Percentiles rank a stretch among this genome's conserved stretches.
phyloP scores from a whole-genome alignment of 35 echinoderm and acorn worm species.

The Ophiothrix spiculata region DNA sequence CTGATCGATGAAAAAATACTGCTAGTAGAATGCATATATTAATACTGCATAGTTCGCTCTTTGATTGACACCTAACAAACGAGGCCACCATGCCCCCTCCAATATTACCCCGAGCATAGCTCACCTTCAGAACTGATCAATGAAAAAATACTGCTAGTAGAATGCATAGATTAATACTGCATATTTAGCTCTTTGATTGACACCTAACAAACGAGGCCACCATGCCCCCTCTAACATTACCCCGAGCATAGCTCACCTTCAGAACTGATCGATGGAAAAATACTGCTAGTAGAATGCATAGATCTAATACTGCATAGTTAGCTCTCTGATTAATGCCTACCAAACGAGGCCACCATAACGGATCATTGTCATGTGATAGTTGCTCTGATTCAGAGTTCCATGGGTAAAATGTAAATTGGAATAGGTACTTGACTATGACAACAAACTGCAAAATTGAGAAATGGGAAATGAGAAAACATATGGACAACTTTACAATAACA shows the following conservation, averaged over 20 bases:
- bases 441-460: constrained; percentile 75
- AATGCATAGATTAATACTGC: constrained; percentile 82
- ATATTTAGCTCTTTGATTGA: constrained; percentile 72
- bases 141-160: constrained; percentile 93
- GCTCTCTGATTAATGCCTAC: constrained; percentile 74
- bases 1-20: constrained; percentile 93
- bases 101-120: too few relatives aligned
- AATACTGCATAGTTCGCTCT: constrained; percentile 78
- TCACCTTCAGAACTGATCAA: constrained; percentile 87
- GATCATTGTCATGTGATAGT: constrained; percentile 15
- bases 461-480: too few relatives aligned
- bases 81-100: constrained; percentile 71
- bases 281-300: constrained; percentile 77
- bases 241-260: constrained; percentile 59
- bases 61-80: constrained; percentile 73
- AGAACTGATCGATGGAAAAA: constrained; percentile 97
- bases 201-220: constrained; percentile 72
- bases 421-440: constrained; percentile 93
- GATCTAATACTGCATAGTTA: constrained; percentile 87
- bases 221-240: too few relatives aligned
- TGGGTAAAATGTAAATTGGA: constrained; percentile 92
- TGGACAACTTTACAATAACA: too few relatives aligned
- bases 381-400: constrained; percentile 45
- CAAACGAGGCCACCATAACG: constrained; percentile 63
- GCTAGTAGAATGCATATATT: constrained; percentile 84